These are phyloP conservation scores for Calameuta filiformis DNA, from an alignment of 2,888 invertebrate genomes.

Conservation along the genomic window DNA sequence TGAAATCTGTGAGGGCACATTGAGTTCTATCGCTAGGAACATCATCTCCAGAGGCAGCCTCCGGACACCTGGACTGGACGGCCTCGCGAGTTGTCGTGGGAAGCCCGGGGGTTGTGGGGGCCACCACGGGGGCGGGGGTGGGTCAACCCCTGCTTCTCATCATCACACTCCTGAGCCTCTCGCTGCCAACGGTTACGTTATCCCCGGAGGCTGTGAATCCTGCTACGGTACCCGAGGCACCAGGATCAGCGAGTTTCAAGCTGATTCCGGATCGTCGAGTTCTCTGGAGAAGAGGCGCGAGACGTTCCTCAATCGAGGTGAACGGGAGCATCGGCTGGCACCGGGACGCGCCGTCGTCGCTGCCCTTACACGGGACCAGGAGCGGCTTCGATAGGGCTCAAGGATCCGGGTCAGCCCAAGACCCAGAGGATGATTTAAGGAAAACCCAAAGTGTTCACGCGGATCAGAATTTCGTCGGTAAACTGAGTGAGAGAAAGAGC, in stretches of 20 bases:
- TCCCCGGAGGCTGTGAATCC: not conserved
- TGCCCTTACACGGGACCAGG: not conserved
- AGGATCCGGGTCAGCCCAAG: not conserved
- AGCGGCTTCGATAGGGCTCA: not conserved
- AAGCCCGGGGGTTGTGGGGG: conserved; percentile 52
- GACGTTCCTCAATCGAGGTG: not conserved
- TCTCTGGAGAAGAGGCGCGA: conserved; percentile 5
- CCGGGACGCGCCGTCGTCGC: not conserved
- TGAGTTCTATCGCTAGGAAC: not conserved
- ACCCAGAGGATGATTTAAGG: not conserved
- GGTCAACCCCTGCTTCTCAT: conserved; percentile 59
- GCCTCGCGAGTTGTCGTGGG: conserved; percentile 45
- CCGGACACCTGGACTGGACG: conserved; percentile 35
- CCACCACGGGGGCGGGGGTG: conserved; percentile 62
- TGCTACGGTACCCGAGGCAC: not conserved
- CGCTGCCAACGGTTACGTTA: not conserved
- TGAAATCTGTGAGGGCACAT: not conserved
- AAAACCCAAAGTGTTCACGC: not conserved
- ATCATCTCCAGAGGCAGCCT: conserved; percentile 21
- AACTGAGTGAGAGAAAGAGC: not conserved
- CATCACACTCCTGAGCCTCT: conserved; percentile 51
- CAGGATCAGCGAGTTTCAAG: not conserved
- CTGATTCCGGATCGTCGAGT: not conserved
- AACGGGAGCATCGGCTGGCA: not conserved
- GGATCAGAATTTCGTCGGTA: not conserved